These are phyloP conservation scores for Bilobella aurantiaca DNA, from an alignment of 1,140 invertebrate genomes.

Conservation along the genomic window DNA sequence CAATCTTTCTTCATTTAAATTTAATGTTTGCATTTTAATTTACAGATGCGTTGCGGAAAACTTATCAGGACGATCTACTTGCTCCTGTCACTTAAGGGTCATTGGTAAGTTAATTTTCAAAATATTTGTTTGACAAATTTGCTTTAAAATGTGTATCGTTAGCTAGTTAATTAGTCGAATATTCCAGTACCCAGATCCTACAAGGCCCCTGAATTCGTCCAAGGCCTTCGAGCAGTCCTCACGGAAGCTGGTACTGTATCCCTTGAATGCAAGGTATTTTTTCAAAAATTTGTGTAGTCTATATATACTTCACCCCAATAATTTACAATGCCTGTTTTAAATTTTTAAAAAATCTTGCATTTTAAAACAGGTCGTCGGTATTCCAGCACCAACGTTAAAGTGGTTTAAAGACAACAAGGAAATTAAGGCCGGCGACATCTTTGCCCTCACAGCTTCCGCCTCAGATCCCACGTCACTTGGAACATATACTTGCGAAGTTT, in stretches of 20 bases:
- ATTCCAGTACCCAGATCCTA: constrained; percentile 71
- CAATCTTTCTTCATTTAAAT: neutral
- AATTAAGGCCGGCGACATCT: constrained; percentile 77
- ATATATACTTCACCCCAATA: neutral
- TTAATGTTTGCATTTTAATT: neutral
- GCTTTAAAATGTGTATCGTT: too few relatives aligned
- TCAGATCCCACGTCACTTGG: constrained; percentile 69
- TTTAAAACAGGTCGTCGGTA: constrained; percentile 52
- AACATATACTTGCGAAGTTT: constrained; percentile 62
- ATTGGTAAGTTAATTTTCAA: constrained; percentile 55
- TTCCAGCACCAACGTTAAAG: constrained; percentile 64
- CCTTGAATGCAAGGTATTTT: constrained; percentile 63
- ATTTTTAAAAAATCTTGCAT: neutral
- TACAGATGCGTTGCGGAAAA: constrained; percentile 57
- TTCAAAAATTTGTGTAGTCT: neutral
- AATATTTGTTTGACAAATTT: too few relatives aligned
- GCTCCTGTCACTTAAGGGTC: constrained; percentile 62
- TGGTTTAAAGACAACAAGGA: constrained; percentile 78
- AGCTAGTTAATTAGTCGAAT: neutral
- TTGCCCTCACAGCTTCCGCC: constrained; percentile 66
- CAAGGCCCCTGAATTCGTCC: constrained; percentile 71
- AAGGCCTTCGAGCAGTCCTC: constrained; percentile 64
- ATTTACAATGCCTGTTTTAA: neutral
- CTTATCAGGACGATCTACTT: constrained; percentile 57
- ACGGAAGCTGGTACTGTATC: constrained; percentile 79